Base-by-base conservation (phyloP, 1,140 invertebrate genomes). In the Microplitis mediator region DNA sequence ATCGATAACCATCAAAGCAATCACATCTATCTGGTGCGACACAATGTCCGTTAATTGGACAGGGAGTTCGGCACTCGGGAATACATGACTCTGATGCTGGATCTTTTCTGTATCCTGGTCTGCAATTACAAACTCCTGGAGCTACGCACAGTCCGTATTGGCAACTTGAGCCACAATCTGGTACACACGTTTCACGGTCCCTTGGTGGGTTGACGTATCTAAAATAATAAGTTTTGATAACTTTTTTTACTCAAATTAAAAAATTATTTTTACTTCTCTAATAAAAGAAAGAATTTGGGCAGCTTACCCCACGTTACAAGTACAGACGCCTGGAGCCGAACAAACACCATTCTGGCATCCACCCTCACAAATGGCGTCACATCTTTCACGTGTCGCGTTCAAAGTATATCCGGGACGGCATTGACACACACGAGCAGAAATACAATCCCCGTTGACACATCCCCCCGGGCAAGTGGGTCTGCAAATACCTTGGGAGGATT, bases 331-430 rank as follows among this genome's bases (percentile, higher is more conserved):
- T 3, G 86, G 86, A 1, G 72, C 67, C 2, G 71, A 79, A 58
- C 86, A 88, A 0, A 77, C 70, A 0, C 86, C 86, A 69, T 88
- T 81, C 0, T 69, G 62, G 56, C 86, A 88, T 3, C 81, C 84
- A 4, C 81, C 79, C 54, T 86, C 82, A 70, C 86, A 88, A 13
- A 80, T 60, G 0, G 86, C 78, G 1, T 77, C 73, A 71, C 86
- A 88, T 4, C 77, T 67, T 9, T 73, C 69, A 5, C 80, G 78
- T 3, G n/a, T 54, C 5, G 82, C 78, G 52, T 82, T 83, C 34
- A 83, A 68, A 14, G 66, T 67, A 80, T 89, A 94, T 1, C 93
- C 92, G 11, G 88, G 82, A 52, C 88, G 89, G 78, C 93, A 94
- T 1, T 86, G 84, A 79, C 93, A 91, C 1, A 83, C 73, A 39